Base-by-base conservation (phyloP, 2,113 vertebrate genomes). In the Neopipo cinnamomea region DNA sequence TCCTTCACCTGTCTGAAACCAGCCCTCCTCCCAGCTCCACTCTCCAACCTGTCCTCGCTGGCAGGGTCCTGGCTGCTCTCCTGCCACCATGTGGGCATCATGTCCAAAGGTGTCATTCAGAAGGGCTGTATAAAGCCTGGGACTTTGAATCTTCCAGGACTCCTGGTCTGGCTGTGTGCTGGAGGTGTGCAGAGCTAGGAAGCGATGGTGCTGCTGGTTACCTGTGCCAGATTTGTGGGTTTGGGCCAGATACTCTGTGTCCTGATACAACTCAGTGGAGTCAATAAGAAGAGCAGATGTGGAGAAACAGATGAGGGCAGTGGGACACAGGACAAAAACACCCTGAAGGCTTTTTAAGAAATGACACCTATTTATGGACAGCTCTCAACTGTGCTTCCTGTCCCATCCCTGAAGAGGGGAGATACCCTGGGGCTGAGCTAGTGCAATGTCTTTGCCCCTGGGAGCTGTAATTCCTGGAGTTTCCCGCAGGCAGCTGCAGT, bases 351-450 rank as follows among this genome's bases (percentile, higher is more conserved):
- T 53, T 59, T 71, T 61, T 1, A 49, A 76, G n/a, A 37, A 88
- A 31, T n/a, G 37, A 23, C 23, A 53, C 17, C 41, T 12, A 21
- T 56, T 91, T n/a, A 30, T 33, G 44, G 23, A 52, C 52, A 63
- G 3, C 11, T 58, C 27, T 28, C 0, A 0, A 4, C 1, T 2
- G 44, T 10, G 33, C 53, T 73, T 44, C 30, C 67, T 22, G 41
- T 33, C 20, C 46, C 88, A 66, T 13, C 31, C 41, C 91, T 25
- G 14, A 0, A 0, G 4, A 27, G 42, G 70, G n/a, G 30, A 71
- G 42, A 42, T 25, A 59, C 68, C 0, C 0, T 20, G 21, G 1
- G 2, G 76, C 47, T 46, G 49, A 65, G 72, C 75, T 46, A 27
- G 23, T 28, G 73, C 33, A 52, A 30, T 42, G 44, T 67, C 77